Percentiles rank a stretch among this genome's conserved stretches.
Conservation (phyloP, 2,113 vertebrate genomes). For the Planiliza haematocheilus region DNA sequence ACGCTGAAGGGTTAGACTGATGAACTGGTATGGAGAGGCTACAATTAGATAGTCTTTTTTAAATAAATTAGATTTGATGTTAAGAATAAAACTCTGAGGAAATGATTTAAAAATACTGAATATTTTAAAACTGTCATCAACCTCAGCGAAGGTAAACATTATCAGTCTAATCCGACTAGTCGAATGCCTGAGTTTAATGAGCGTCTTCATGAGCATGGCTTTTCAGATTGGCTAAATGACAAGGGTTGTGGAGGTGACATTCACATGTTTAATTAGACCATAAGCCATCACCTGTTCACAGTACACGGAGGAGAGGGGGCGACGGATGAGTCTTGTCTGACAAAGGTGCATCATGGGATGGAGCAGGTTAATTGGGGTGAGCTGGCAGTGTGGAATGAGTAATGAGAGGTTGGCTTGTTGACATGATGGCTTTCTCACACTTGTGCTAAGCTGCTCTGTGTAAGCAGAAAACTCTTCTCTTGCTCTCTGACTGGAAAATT, state of each 20-base stretch:
- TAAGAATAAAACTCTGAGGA: background rate
- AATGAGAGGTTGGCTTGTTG: slow-evolving; percentile 79
- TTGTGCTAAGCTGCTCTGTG: slow-evolving; percentile 54
- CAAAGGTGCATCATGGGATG: slow-evolving; percentile 70
- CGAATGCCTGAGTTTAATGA: slow-evolving; percentile 31
- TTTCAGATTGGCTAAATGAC: slow-evolving; percentile 49
- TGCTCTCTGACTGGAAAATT: slow-evolving; percentile 43
- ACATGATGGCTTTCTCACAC: slow-evolving; percentile 68
- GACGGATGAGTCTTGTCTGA: slow-evolving; percentile 61
- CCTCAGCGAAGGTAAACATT: background rate
- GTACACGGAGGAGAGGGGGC: slow-evolving; percentile 23
- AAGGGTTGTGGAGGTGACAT: slow-evolving; percentile 43
- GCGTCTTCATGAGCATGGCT: slow-evolving; percentile 37
- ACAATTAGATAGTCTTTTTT: background rate
- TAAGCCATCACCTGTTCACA: slow-evolving; percentile 22
- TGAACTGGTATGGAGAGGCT: slow-evolving; percentile 16
- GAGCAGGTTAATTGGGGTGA: slow-evolving; percentile 77
- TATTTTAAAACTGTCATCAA: background rate
- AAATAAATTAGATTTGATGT: background rate
- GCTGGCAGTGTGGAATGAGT: slow-evolving; percentile 65
- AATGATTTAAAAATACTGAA: no score
- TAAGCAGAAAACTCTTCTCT: slow-evolving; percentile 54
- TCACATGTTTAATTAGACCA: slow-evolving; percentile 56
- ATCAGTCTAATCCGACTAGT: slow-evolving; percentile 49
- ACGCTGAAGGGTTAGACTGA: slow-evolving; percentile 29